Percentiles rank a stretch among this genome's conserved stretches.
Conservation (phyloP, 2,888 invertebrate genomes). For the Drosophila niveifrons region DNA sequence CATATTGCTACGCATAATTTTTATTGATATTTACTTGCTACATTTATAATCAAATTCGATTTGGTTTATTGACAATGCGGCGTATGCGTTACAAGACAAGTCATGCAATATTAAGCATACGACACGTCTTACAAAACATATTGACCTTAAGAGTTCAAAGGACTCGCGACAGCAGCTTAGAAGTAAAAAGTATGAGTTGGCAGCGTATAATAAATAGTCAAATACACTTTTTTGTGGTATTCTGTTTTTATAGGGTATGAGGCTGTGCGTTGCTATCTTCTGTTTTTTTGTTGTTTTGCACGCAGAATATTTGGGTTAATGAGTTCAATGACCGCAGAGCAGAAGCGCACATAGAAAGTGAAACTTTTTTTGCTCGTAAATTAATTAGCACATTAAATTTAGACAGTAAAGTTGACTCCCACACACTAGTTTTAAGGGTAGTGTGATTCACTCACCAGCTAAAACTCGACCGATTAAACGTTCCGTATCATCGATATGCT, state of each 20-base stretch:
- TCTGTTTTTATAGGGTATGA: conserved; percentile 17
- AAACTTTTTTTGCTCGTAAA: conserved; percentile 35
- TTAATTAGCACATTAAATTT: conserved; percentile 9
- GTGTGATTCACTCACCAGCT: conserved; percentile 81
- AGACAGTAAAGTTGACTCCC: background rate
- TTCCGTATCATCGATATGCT: conserved; percentile 84
- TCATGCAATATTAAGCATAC: conserved; percentile 54
- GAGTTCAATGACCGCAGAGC: conserved; percentile 81
- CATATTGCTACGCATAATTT: conserved; percentile 30
- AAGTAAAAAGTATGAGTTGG: no score
- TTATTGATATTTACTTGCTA: conserved; percentile 32
- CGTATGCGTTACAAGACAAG: conserved; percentile 40
- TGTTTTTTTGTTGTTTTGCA: conserved; percentile 48
- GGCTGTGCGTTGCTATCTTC: conserved; percentile 21
- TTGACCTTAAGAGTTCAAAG: conserved; percentile 11
- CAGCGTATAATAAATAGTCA: background rate
- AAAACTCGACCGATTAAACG: conserved; percentile 84
- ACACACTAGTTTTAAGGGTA: background rate
- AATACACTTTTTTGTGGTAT: background rate
- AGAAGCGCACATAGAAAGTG: conserved; percentile 60
- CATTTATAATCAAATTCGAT: conserved; percentile 27
- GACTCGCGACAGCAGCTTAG: background rate
- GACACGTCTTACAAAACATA: background rate
- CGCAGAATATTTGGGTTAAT: conserved; percentile 78
- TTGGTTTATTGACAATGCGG: conserved; percentile 36